Base-by-base conservation (phyloP, 2,888 invertebrate genomes). In the Baccha elongata region DNA sequence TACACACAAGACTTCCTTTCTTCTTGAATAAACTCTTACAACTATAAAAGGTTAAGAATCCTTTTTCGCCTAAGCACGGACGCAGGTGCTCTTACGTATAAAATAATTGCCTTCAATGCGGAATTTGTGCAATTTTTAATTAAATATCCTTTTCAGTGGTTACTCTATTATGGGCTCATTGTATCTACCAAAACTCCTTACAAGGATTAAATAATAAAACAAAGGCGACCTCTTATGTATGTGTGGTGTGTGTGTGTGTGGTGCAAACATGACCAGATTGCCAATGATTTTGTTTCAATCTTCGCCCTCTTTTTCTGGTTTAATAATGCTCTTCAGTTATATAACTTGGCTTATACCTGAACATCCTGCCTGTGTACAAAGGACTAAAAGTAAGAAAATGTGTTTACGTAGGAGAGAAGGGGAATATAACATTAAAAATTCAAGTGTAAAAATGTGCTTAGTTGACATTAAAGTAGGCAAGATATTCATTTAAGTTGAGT, bases 121-220 rank as follows among this genome's bases (percentile, higher is more conserved):
- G 83, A 78, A 78, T 83, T 72, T 72, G 69, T 81, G 75, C 80
- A 81, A 58, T 64, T 80, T 81, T 81, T 75, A 81, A 75, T 81
- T 81, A 75, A 76, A 75, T 81, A 64, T 58, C 64, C 75, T 58
- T 52, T 75, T 65, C 71, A 71, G 69, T 69, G 80, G 58, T 48
- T 67, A 42, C 35, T 32, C 29, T 32, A 32, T 26, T 62, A 13
- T 48, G 46, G 32, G 58, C 35, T 35, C 26, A 35, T 29, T 46
- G 13, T 13, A 37, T 13, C 13, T n/a, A 26, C n/a, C n/a, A n/a
- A n/a, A 50, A 26, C 29, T 58, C 48, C 19, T 53, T 62, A 26
- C 52, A 46, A 40, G 64, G 40, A 64, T 52, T 37, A 32, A n/a
- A n/a, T n/a, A 35, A 35, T 50, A 42, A 65, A 74, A 53, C 69